Conservation (phyloP, 2,888 invertebrate species). For the Agrotis clavis region DNA sequence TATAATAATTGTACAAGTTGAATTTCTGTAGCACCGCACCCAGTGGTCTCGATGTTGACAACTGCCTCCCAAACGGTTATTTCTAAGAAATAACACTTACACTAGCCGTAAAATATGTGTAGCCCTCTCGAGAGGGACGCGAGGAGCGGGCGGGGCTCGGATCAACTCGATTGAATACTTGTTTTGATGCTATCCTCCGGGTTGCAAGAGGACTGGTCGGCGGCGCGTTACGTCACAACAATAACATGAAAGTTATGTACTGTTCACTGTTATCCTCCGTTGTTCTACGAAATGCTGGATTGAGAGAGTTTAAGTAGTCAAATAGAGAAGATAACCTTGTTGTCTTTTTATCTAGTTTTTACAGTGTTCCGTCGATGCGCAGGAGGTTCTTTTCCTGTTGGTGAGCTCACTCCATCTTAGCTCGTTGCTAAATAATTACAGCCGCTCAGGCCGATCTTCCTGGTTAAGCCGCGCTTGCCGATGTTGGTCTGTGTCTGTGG, state of each 20-base stretch:
- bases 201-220: slow-evolving; percentile 14
- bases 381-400: too few relatives aligned
- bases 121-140: slow-evolving; percentile 2
- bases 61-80: slow-evolving; percentile 55
- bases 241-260: slow-evolving; percentile 21
- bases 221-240: slow-evolving; percentile 7
- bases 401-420: too few relatives aligned
- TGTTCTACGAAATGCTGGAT: not conserved
- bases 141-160: slow-evolving; percentile 16
- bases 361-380: too few relatives aligned
- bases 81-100: slow-evolving; percentile 55
- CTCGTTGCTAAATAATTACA: too few relatives aligned
- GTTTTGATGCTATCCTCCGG: slow-evolving; percentile 50
- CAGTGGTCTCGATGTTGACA: slow-evolving; percentile 43
- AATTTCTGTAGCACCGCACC: slow-evolving; percentile 9
- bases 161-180: slow-evolving; percentile 41
- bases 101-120: slow-evolving; percentile 51
- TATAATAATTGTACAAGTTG: not conserved
- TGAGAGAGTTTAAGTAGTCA: not conserved
- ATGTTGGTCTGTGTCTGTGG: too few relatives aligned
- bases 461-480: too few relatives aligned
- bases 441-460: too few relatives aligned
- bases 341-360: too few relatives aligned
- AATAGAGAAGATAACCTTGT: not conserved
- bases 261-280: slow-evolving; percentile 26